Evolutionary conservation across 2,113 vertebrate genomes (phyloP).

Genomic region (Clarias gariepinus): DNA sequence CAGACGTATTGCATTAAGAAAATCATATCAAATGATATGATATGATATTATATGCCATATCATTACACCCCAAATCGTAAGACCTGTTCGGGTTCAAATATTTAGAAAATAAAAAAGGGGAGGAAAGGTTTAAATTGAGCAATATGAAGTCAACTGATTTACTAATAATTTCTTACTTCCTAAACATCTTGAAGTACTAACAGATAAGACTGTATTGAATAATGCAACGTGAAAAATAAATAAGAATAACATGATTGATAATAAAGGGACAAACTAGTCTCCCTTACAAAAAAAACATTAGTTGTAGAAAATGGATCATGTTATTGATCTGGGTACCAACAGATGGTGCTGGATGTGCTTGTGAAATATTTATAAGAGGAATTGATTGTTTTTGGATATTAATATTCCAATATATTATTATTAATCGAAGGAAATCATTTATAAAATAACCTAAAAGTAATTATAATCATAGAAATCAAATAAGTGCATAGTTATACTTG

Average conservation of each 20-base stretch:
- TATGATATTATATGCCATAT: neutral
- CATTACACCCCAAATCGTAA: neutral
- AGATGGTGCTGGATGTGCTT: neutral
- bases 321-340: neutral
- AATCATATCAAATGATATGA: neutral
- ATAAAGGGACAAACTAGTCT: slow-evolving; percentile 49
- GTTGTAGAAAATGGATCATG: neutral
- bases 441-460: neutral
- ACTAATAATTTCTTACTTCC: slow-evolving; percentile 53
- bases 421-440: neutral
- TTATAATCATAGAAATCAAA: neutral
- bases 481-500: neutral
- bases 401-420: too few species aligned
- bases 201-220: slow-evolving; percentile 54
- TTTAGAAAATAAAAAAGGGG: slow-evolving; percentile 2
- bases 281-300: too few species aligned
- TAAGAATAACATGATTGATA: slow-evolving; percentile 47
- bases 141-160: slow-evolving; percentile 47
- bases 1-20: neutral
- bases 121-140: slow-evolving; percentile 61
- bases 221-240: slow-evolving; percentile 53
- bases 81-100: neutral
- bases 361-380: neutral
- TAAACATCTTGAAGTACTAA: slow-evolving; percentile 55
- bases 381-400: neutral